Base-by-base conservation (phyloP, 2,113 vertebrate species). In the Phylloscopus trochilus region DNA sequence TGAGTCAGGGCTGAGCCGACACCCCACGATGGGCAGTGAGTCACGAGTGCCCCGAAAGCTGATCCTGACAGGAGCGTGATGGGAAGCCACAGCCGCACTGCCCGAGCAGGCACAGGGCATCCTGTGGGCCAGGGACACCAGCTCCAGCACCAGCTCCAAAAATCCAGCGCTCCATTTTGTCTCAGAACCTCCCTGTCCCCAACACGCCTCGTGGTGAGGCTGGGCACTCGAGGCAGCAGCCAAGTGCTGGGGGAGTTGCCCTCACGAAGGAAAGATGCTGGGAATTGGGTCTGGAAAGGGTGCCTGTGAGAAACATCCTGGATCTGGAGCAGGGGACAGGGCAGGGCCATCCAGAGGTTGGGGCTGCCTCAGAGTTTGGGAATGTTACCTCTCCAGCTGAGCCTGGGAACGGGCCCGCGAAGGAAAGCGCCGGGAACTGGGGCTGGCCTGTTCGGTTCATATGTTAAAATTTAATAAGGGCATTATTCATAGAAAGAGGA, bases 401-500 rank as follows among this genome's bases (percentile, higher is more conserved):
- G 94, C 89, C 91, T 87, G 89, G 94, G 95, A 93, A 87, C 11
- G 3, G 92, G 91, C 76, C 92, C 4, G 58, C 49, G 8, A 31
- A 89, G 80, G 78, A 72, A 87, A 56, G 87, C 37, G 67, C 75
- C 81, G 22, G 96, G 95, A 93, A 37, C 81, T 31, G 80, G 94
- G 91, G 87, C 83, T 8, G 86, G 76, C 33, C 93, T 92, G 93
- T 89, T 95, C 58, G 77, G 87, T 89, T 90, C 94, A 93, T 87
- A 92, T 41, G 96, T 72, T 95, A 93, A 81, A 90, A 93, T 96
- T 95, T 96, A 96, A 97, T 96, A 93, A 96, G 92, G 92, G 92
- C 93, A 96, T 97, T 97, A 96, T 97, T 96, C 94, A 97, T 77
- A 26, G 96, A 88, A 93, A 94, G 95, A 94, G 95, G 95, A 96